These are phyloP conservation scores for Liolophura sinensis DNA, from an alignment of 1,140 invertebrate genomes.

Conservation along the genomic window DNA sequence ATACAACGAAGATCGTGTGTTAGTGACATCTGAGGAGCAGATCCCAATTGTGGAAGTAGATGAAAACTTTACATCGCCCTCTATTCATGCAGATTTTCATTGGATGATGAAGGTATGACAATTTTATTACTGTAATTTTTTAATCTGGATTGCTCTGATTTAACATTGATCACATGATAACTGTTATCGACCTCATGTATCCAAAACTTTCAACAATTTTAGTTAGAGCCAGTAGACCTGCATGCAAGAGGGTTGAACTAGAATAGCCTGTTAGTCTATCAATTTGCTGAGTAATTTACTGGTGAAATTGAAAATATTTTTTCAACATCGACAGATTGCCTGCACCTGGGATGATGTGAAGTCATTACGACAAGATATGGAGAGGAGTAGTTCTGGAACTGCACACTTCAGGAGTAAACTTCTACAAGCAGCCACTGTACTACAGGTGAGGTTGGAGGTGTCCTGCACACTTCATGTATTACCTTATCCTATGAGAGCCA, in stretches of 20 bases:
- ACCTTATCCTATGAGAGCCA: no score
- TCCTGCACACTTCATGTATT: no score
- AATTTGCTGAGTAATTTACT: no score
- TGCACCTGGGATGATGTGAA: constrained; percentile 97
- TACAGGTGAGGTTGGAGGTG: constrained; percentile 73
- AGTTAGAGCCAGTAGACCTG: no score
- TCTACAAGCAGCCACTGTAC: constrained; percentile 85
- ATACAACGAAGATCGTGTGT: constrained; percentile 91
- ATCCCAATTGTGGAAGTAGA: constrained; percentile 95
- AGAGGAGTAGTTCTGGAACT: constrained; percentile 86
- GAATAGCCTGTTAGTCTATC: no score
- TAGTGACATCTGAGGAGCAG: constrained; percentile 95
- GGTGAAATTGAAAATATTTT: no score
- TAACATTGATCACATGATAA: neutral
- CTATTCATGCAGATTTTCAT: constrained; percentile 88
- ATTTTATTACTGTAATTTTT: constrained; percentile 4
- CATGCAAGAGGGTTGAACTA: no score
- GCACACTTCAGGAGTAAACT: constrained; percentile 89
- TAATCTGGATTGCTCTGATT: neutral
- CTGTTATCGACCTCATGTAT: neutral
- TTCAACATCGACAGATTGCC: constrained; percentile 66
- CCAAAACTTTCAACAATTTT: neutral
- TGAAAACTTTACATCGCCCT: constrained; percentile 87
- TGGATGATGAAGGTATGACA: constrained; percentile 95
- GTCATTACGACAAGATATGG: constrained; percentile 85